A percentile compares a stretch with the other conserved stretches of the same genome.
Conservation (phyloP, 1,140 invertebrate genomes). For the Helicorthomorpha holstii region DNA sequence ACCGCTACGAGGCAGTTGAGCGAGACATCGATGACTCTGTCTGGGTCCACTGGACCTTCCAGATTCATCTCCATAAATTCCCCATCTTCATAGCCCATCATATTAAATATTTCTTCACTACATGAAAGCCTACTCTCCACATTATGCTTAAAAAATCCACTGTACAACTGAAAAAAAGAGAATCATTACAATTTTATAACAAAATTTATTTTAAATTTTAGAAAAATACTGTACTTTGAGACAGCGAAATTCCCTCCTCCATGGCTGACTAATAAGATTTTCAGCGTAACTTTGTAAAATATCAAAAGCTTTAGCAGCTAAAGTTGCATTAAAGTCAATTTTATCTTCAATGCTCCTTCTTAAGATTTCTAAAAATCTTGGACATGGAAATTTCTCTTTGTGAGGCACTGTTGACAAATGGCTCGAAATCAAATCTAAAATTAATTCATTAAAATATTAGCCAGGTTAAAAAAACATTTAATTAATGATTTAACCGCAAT, state of each 20-base stretch:
- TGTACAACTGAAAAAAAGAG: constrained; percentile 46
- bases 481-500: background rate
- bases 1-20: constrained; percentile 70
- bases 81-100: constrained; percentile 51
- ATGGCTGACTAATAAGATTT: constrained; percentile 66
- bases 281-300: constrained; percentile 64
- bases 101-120: constrained; percentile 51
- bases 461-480: background rate
- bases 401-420: constrained; percentile 59
- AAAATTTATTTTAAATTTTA: background rate
- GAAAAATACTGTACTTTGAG: constrained; percentile 40
- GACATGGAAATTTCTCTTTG: constrained; percentile 55
- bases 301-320: constrained; percentile 60
- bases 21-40: constrained; percentile 55
- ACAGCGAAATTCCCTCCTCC: constrained; percentile 65
- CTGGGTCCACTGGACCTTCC: constrained; percentile 57
- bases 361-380: constrained; percentile 52
- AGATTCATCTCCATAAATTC: constrained; percentile 36
- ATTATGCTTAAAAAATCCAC: constrained; percentile 70
- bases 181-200: constrained; percentile 3
- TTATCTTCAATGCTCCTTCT: constrained; percentile 46
- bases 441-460: background rate
- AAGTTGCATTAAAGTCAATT: constrained; percentile 56
- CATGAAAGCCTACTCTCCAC: constrained; percentile 57
- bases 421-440: constrained; percentile 53